A percentile compares a stretch with the other conserved stretches of the same genome.
Evolutionary conservation across 2,113 vertebrate genomes (phyloP).

Genomic region (Octodon degus): DNA sequence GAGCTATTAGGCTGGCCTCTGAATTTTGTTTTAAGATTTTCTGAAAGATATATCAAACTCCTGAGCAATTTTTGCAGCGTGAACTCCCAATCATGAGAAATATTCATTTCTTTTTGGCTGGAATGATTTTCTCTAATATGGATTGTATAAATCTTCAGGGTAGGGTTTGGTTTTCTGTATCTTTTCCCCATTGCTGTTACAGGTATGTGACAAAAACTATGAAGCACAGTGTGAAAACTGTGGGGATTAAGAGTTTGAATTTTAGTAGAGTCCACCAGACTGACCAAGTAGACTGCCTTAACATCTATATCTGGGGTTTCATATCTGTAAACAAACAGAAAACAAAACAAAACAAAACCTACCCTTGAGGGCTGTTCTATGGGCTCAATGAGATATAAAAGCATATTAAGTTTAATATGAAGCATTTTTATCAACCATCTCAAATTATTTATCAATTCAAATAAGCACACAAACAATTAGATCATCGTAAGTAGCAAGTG

Average conservation of each 20-base stretch:
- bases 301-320: not conserved
- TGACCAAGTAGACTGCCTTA: slow-evolving; percentile 14
- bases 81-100: not conserved
- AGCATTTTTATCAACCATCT: not conserved
- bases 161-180: not conserved
- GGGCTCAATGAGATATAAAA: not conserved
- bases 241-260: not conserved
- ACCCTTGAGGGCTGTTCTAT: not conserved
- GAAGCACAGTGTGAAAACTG: not conserved
- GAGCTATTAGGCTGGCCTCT: too few species aligned
- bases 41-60: not conserved
- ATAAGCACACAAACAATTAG: not conserved
- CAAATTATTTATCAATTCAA: not conserved
- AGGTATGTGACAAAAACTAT: not conserved
- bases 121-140: not conserved
- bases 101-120: not conserved
- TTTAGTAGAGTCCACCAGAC: not conserved
- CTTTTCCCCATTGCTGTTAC: not conserved
- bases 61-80: not conserved
- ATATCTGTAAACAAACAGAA: not conserved
- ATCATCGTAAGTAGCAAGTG: not conserved
- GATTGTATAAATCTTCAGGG: not conserved
- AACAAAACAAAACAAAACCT: not conserved
- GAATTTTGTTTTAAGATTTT: slow-evolving; percentile 41
- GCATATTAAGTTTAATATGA: not conserved